These are phyloP conservation scores for Uropsilus gracilis DNA, from an alignment of 2,113 vertebrate genomes.

Conservation along the genomic window DNA sequence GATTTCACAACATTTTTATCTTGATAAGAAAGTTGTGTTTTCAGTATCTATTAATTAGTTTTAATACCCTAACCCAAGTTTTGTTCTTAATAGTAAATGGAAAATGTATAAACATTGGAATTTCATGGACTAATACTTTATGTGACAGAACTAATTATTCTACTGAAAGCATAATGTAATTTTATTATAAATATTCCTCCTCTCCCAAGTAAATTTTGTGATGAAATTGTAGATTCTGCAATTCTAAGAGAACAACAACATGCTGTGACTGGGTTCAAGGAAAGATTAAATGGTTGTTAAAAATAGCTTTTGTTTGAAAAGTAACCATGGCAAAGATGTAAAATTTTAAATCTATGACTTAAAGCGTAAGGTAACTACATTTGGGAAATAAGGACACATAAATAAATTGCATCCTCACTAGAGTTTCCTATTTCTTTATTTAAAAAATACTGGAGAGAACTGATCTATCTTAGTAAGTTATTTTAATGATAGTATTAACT, in stretches of 20 bases:
- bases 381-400: background rate
- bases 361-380: background rate
- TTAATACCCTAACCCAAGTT: background rate
- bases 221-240: background rate
- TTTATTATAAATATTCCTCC: background rate
- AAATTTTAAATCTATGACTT: constrained; percentile 42
- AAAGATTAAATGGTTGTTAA: constrained; percentile 26
- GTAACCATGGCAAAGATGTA: background rate
- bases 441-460: too few relatives aligned
- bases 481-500: background rate
- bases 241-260: background rate
- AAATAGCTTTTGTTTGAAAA: constrained; percentile 15
- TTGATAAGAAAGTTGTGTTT: background rate
- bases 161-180: background rate
- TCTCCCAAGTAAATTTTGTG: background rate
- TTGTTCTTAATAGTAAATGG: background rate
- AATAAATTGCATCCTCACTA: background rate
- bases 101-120: background rate
- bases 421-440: background rate
- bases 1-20: background rate
- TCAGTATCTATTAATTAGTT: background rate
- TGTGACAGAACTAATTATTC: constrained; percentile 7
- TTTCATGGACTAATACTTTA: background rate
- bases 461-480: background rate
- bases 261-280: background rate